Evolutionary conservation across 2,797 vertebrate genomes (phyloP).

Genomic region (Pelochelys cantorii): DNA sequence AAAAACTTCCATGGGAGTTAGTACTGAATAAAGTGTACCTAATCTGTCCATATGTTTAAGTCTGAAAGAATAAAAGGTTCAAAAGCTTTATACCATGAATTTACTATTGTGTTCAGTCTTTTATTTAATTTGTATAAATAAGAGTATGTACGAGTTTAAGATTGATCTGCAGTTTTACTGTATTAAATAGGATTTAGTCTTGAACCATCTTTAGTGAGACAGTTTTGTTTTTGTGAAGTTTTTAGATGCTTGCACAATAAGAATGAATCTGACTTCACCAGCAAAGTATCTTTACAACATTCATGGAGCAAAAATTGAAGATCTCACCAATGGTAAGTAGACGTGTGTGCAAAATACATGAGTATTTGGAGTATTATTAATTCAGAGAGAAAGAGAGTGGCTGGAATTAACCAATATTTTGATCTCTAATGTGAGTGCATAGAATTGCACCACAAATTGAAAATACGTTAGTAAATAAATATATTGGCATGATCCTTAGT

Average conservation of each 20-base stretch:
- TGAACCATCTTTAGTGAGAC: not conserved
- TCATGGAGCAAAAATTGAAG: conserved; percentile 54
- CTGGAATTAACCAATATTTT: not conserved
- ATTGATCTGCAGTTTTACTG: not conserved
- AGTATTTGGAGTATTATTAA: not conserved
- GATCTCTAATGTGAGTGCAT: not conserved
- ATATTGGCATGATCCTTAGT: not conserved
- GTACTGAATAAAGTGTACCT: not conserved
- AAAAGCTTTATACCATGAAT: not conserved
- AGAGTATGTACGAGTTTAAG: not conserved
- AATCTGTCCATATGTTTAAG: not conserved
- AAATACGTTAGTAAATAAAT: not conserved
- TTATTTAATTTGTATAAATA: not conserved
- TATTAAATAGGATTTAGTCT: not conserved
- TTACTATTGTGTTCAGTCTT: not conserved
- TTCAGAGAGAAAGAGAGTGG: not conserved
- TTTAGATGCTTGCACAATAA: conserved; percentile 65
- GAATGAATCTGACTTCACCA: conserved; percentile 49
- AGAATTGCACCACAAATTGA: not conserved
- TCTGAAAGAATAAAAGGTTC: fast-evolving
- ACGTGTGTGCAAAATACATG: not conserved
- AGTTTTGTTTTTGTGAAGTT: conserved; percentile 30
- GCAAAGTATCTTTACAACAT: conserved; percentile 43
- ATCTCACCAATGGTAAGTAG: conserved; percentile 58
- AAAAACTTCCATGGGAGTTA: not conserved